A percentile compares a stretch with the other conserved stretches of the same genome.
Evolutionary conservation across 2,113 vertebrate genomes (phyloP).

Genomic region (Coregonus clupeaformis): DNA sequence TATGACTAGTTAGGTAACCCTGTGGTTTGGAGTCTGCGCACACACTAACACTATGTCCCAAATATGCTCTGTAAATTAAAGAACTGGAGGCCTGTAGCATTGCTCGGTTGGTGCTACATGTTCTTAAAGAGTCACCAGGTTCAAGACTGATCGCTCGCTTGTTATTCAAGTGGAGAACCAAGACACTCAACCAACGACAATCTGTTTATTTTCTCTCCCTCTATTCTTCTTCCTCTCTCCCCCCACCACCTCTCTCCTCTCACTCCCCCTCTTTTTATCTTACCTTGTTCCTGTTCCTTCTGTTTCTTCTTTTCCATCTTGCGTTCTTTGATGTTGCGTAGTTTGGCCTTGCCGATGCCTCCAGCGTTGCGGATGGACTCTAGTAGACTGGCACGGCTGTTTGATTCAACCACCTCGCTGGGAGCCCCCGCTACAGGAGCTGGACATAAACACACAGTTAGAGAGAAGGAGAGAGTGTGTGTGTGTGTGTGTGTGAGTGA

Average conservation of each 20-base stretch:
- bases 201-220: too few species aligned
- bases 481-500: neutral
- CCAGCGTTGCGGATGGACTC: slow-evolving; percentile 95
- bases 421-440: slow-evolving; percentile 78
- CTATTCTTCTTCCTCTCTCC: neutral
- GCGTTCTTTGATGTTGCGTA: slow-evolving; percentile 87
- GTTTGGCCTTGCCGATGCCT: slow-evolving; percentile 91
- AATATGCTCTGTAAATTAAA: too few species aligned
- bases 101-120: too few species aligned
- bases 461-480: neutral
- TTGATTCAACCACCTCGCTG: slow-evolving; percentile 83
- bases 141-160: too few species aligned
- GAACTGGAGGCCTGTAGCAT: too few species aligned
- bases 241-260: neutral
- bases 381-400: slow-evolving; percentile 86
- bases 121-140: too few species aligned
- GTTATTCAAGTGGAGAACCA: too few species aligned
- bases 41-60: too few species aligned
- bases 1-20: too few species aligned
- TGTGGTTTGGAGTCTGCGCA: too few species aligned
- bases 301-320: slow-evolving; percentile 97
- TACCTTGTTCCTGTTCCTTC: slow-evolving; percentile 96
- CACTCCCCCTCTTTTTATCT: neutral
- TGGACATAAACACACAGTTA: slow-evolving; percentile 25
- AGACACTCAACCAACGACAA: too few species aligned